Evolutionary conservation across 2,113 vertebrate genomes (phyloP).

Genomic region (Trichechus manatus): DNA sequence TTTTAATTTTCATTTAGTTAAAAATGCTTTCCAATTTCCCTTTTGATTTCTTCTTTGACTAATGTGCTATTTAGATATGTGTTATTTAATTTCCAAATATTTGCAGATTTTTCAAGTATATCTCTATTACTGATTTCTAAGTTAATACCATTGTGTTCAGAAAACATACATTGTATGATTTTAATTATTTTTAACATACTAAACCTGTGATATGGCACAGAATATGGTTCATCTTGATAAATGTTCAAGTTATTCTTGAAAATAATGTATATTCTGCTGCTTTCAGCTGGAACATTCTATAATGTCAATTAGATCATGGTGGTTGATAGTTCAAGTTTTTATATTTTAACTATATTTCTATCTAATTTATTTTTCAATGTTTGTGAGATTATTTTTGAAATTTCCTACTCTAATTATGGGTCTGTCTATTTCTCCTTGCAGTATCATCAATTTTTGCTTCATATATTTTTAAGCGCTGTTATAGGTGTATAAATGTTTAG

Average conservation of each 20-base stretch:
- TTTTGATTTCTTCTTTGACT: neutral
- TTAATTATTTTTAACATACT: neutral
- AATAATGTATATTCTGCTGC: neutral
- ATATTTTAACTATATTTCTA: neutral
- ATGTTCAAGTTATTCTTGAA: neutral
- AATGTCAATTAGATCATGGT: neutral
- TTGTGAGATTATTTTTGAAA: neutral
- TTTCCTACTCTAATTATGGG: neutral
- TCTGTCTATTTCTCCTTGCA: neutral
- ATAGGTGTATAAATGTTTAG: neutral
- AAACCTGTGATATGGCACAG: neutral
- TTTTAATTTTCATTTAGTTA: neutral
- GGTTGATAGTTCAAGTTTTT: neutral
- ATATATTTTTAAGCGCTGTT: neutral
- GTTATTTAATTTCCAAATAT: neutral
- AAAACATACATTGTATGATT: neutral
- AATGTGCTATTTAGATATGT: neutral
- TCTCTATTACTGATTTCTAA: neutral
- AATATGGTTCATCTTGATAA: neutral
- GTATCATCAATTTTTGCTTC: neutral
- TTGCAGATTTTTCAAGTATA: neutral
- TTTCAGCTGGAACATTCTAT: neutral
- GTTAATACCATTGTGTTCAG: neutral
- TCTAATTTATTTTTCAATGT: neutral
- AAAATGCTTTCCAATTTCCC: neutral